Evolutionary conservation across 2,797 vertebrate species (phyloP), one percentile per base, ranked within the genome.

Genomic region (Varecia variegata): DNA sequence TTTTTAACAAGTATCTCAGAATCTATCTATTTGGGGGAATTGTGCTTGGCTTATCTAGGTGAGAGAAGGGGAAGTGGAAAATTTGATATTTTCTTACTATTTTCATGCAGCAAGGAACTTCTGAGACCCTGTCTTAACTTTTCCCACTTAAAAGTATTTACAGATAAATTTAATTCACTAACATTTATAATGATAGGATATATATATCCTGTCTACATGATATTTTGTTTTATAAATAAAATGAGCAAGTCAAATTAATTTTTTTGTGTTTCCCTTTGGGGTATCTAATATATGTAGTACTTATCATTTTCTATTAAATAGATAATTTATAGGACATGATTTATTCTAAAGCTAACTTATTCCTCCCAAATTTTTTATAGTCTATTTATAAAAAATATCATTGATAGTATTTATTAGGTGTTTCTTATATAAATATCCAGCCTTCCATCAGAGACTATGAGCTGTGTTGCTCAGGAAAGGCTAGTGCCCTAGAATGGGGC

Each of bases 141-240:
- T 62, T 82, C 10, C 32, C 45, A 54, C 50, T 86, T 92, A 60
- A 73, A 89, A 56, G 85, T 82, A 62, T 50, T 86, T 83, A 80
- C 27, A n/a, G 50, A 45, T 86, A 56, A 27, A 47, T 20, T 58
- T 60, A 43, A 65, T 90, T 45, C 10, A 76, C 13, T 77, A n/a
- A 86, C 52, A 50, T 65, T 71, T 50, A 35, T 30, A 30, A 11
- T 52, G 76, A 18, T 70, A 70, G 38, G 21, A 65, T 50, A 35
- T 50, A 35, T 12, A 15, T n/a, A 56, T 3, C 8, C 23, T 56
- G 5, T 11, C 40, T 67, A n/a, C 1, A 14, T 71, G 27, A 43
- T 54, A 54, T 84, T 68, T 92, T n/a, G 7, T 84, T 95, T 90
- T n/a, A 56, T 58, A 89, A 50, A 38, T 14, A 3, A 71, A 92